These are phyloP conservation scores for Loriculus beryllinus DNA, from an alignment of 2,797 vertebrate genomes.

Conservation along the genomic window DNA sequence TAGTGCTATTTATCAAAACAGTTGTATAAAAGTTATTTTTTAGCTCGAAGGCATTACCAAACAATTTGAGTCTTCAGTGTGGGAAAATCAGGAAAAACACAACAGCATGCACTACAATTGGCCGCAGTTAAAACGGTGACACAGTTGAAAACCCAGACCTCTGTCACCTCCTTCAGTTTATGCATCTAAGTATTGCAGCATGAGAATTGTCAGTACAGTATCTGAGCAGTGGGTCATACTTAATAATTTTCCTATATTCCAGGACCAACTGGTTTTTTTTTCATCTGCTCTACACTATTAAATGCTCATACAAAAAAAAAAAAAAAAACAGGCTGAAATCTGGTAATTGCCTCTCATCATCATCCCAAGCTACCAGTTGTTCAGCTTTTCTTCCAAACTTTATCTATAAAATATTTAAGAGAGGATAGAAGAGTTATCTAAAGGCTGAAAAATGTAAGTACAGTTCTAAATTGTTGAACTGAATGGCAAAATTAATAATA, in stretches of 20 bases:
- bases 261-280: neutral
- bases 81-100: neutral
- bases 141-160: neutral
- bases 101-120: neutral
- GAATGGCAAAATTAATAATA: neutral
- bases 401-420: neutral
- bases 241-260: neutral
- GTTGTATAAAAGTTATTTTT: neutral
- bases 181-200: neutral
- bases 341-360: neutral
- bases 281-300: neutral
- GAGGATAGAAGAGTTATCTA: neutral
- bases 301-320: neutral
- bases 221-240: neutral
- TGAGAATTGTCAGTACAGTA: fast-evolving
- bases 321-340: neutral
- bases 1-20: neutral
- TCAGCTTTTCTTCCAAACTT: neutral
- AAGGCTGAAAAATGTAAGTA: neutral
- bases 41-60: neutral
- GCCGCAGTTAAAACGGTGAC: neutral
- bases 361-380: neutral
- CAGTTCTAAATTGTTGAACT: neutral
- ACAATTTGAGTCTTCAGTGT: neutral
- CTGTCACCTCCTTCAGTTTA: neutral